phyloP scores from a whole-genome alignment of 2,113 vertebrate species.

The Polypterus senegalus region DNA sequence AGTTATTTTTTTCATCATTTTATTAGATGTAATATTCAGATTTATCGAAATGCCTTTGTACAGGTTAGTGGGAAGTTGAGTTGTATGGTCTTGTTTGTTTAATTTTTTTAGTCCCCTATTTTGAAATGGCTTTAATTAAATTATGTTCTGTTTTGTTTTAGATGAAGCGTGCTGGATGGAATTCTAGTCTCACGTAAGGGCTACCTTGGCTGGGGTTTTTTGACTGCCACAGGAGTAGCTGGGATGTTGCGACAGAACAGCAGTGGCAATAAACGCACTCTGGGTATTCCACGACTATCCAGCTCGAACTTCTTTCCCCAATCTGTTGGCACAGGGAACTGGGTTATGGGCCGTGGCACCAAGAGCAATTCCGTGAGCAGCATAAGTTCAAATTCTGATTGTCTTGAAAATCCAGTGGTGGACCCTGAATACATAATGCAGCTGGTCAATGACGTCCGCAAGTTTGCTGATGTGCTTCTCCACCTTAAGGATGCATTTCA shows the following conservation, averaged over 20 bases:
- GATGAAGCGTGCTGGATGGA: conserved; percentile 27
- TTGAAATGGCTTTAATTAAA: background rate
- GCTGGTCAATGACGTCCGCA: conserved; percentile 81
- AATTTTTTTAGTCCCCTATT: conserved; percentile 26
- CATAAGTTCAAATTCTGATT: conserved; percentile 52
- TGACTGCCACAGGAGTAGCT: conserved; percentile 37
- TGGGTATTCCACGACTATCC: conserved; percentile 54
- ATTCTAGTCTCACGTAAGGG: conserved; percentile 24
- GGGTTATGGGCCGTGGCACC: conserved; percentile 65
- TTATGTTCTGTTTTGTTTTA: background rate
- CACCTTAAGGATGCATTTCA: conserved; percentile 82
- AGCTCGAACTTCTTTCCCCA: conserved; percentile 47
- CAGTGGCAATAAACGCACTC: conserved; percentile 59
- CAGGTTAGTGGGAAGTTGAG: background rate
- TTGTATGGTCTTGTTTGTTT: background rate
- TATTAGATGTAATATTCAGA: background rate
- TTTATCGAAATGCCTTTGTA: background rate
- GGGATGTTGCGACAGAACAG: conserved; percentile 76
- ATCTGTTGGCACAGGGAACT: conserved; percentile 48
- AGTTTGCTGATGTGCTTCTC: conserved; percentile 79
- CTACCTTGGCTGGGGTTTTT: conserved; percentile 33
- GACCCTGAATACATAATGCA: conserved; percentile 89
- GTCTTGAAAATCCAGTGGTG: conserved; percentile 49
- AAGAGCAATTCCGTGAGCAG: conserved; percentile 56
- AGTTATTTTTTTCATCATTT: background rate